A percentile compares a stretch with the other conserved stretches of the same genome.
phyloP scores from a whole-genome alignment of 2,113 vertebrate genomes.

The Nothoprocta perdicaria region DNA sequence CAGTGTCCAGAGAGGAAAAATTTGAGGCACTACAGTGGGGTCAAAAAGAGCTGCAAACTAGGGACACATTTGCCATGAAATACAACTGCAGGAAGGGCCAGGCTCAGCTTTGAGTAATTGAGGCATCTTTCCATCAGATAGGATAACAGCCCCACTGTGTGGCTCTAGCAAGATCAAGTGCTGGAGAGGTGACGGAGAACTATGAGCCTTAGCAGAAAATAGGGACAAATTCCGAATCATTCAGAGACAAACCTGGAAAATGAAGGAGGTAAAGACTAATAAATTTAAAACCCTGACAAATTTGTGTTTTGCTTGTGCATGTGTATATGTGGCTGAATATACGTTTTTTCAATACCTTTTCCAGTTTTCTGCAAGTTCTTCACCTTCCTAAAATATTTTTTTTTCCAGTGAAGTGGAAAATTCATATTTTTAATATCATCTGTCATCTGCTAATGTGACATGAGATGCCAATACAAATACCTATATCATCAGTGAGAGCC shows the following conservation, averaged over 20 bases:
- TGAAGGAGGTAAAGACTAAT: not conserved
- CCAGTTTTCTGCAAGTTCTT: not conserved
- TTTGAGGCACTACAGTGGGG: not conserved
- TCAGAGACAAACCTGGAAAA: not conserved
- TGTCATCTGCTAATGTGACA: not conserved
- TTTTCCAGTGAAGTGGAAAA: not conserved
- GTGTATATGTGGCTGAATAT: not conserved
- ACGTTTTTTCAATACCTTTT: fast-evolving
- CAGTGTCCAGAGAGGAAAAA: fast-evolving
- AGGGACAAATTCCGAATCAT: fast-evolving
- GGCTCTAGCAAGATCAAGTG: not conserved
- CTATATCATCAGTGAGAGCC: not conserved
- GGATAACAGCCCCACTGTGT: slow-evolving; percentile 19
- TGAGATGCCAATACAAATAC: not conserved
- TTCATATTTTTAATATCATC: fast-evolving
- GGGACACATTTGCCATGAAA: too few species aligned
- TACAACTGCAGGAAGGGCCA: not conserved
- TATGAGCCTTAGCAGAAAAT: not conserved
- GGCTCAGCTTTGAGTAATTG: not conserved
- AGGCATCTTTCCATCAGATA: not conserved
- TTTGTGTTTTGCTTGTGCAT: not conserved
- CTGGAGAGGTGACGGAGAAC: not conserved
- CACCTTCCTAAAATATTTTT: not conserved
- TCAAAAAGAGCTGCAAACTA: not conserved
- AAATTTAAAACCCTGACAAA: not conserved